phyloP scores from a whole-genome alignment of 2,797 vertebrate genomes.

The Alca torda region DNA sequence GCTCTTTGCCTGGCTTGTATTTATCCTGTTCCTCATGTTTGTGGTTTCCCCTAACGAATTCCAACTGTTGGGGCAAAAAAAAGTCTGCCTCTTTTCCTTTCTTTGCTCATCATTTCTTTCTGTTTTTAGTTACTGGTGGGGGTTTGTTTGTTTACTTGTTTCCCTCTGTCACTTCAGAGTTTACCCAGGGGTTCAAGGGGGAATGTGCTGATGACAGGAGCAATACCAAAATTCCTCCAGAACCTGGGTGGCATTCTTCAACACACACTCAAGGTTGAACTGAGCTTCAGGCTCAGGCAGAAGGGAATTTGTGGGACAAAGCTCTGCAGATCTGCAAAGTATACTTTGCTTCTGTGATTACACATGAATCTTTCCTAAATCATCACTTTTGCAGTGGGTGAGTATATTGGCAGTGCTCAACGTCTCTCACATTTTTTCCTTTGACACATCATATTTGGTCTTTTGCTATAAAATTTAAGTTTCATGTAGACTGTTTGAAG shows the following conservation, averaged over 20 bases:
- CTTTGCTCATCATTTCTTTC: background rate
- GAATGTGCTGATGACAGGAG: background rate
- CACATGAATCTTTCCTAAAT: background rate
- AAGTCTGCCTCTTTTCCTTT: background rate
- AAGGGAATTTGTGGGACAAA: background rate
- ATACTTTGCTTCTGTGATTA: background rate
- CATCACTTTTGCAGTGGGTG: background rate
- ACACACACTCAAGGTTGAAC: background rate
- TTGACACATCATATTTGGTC: background rate
- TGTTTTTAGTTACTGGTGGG: background rate
- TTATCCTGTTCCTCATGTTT: background rate
- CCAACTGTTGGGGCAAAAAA: background rate
- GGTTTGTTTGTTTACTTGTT: background rate
- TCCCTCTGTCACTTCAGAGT: background rate
- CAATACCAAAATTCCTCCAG: background rate
- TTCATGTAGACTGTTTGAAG: background rate
- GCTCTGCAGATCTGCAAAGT: background rate
- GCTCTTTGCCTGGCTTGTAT: background rate
- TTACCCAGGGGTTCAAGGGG: background rate
- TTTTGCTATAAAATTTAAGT: background rate
- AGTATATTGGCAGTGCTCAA: background rate
- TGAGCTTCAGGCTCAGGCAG: background rate
- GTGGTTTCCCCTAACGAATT: background rate
- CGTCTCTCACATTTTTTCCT: background rate
- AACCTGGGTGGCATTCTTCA: background rate